These are phyloP conservation scores for Patiria pectinifera DNA, from an alignment of 53 echinoderm and acorn worm species.

Conservation along the genomic window DNA sequence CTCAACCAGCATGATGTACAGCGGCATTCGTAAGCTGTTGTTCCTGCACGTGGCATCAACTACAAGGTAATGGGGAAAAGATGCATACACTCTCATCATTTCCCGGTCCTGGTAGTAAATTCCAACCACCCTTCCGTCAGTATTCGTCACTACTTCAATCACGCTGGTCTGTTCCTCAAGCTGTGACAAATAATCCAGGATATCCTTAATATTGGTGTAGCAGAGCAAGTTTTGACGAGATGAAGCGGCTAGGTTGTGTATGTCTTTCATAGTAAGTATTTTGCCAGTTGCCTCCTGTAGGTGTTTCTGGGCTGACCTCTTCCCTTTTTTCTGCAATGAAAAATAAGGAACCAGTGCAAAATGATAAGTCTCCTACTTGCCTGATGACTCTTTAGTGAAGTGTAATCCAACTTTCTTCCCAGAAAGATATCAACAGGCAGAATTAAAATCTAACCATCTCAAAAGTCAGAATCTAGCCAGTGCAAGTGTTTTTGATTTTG, in stretches of 20 bases:
- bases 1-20: conserved; percentile 67
- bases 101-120: conserved; percentile 64
- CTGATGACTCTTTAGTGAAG: too few relatives aligned
- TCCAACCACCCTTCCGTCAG: neutral
- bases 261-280: neutral
- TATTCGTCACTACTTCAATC: conserved; percentile 7
- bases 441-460: too few relatives aligned
- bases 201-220: conserved; percentile 16
- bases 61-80: conserved; percentile 68
- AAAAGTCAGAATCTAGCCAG: too few relatives aligned
- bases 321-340: conserved; percentile 22
- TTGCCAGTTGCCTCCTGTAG: conserved; percentile 4
- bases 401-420: too few relatives aligned
- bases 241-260: conserved; percentile 3
- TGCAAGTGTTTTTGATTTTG: too few relatives aligned
- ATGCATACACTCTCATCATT: conserved; percentile 53
- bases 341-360: neutral
- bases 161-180: conserved; percentile 1
- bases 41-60: conserved; percentile 71
- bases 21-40: conserved; percentile 68
- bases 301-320: conserved; percentile 3
- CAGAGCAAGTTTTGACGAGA: neutral
- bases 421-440: too few relatives aligned
- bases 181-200: conserved; percentile 12
- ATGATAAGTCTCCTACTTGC: neutral